Evolutionary conservation across 1,140 invertebrate genomes (phyloP).

Genomic region (Musca vetustissima): DNA sequence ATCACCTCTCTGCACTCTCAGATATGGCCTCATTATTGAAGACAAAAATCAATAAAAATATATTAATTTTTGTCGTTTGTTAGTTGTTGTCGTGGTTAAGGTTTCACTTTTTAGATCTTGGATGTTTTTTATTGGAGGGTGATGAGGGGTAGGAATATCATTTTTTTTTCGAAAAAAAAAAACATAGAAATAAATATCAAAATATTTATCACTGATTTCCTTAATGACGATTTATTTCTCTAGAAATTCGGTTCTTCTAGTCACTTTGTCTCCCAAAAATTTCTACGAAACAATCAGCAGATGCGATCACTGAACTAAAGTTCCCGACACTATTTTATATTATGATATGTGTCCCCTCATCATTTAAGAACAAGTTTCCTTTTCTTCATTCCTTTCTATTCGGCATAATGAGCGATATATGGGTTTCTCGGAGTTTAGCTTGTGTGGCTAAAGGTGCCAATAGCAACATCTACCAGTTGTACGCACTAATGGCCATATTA

Average conservation of each 20-base stretch:
- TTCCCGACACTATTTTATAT: not conserved
- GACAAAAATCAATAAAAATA: conserved; percentile 23
- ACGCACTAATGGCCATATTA: conserved; percentile 17
- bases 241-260: not conserved
- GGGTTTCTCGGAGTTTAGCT: too few relatives aligned
- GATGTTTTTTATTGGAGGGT: not conserved
- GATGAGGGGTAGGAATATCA: not conserved
- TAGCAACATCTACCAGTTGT: conserved; percentile 19
- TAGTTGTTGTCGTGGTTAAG: not conserved
- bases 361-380: conserved; percentile 8
- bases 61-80: conserved; percentile 18
- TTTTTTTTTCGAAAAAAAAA: conserved; percentile 5
- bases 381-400: too few relatives aligned
- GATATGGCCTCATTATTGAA: conserved; percentile 21
- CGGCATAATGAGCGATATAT: too few relatives aligned
- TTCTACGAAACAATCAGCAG: not conserved
- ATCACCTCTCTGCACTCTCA: not conserved
- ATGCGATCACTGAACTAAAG: not conserved
- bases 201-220: conserved; percentile 24
- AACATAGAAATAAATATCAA: conserved; percentile 6
- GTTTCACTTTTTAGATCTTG: not conserved
- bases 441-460: conserved; percentile 4
- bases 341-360: conserved; percentile 3
- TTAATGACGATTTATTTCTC: conserved; percentile 23
- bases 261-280: conserved; percentile 1